Base-by-base conservation (phyloP, 35 echinoderm and acorn worm genomes). In the Apostichopus parvimensis region DNA sequence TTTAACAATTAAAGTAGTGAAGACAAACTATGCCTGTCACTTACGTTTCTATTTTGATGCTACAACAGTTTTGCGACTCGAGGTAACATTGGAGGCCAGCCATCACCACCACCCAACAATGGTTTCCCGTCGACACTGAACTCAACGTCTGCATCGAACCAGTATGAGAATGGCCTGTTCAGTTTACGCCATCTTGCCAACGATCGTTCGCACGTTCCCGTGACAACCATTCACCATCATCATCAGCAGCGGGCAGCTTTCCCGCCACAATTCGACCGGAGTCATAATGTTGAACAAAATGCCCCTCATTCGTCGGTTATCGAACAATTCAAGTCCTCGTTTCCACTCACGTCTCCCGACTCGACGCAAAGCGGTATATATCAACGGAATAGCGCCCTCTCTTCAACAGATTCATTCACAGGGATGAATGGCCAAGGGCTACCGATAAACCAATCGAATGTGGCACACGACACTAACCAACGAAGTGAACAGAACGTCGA, bases 201-300 rank as follows among this genome's bases (percentile, higher is more conserved):
- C 55, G 79, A 82, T 15, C 79, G 79, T 55, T 82, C 81, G 14
- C 81, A 58, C 17, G 54, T 84, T 84, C 81, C 81, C 81, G 81
- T 84, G 54, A 58, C 81, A 84, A 84, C 81, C 12, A 58, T 84
- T 84, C 81, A 84, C 11, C 81, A 57, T 59, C 81, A 59, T 21
- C 81, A 84, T 25, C 8, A 14, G 53, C 79, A 84, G 13, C 71
- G 24, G 71, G n/a, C 71, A 18, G 17, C 71, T 84, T 84, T 84
- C 54, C 81, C 81, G 53, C 54, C 81, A 58, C 20, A 4, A 53
- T 58, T 18, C 23, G 17, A 59, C n/a, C 54, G 18, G 6, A 22
- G 13, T 17, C 5, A 18, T 20, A 60, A 5, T 10, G 14, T 17
- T 58, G 57, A 58, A 11, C 13, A 60, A n/a, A 6, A 12, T 18